Base-by-base conservation (phyloP, 2,888 invertebrate genomes). In the Heterodera filipjevi region DNA sequence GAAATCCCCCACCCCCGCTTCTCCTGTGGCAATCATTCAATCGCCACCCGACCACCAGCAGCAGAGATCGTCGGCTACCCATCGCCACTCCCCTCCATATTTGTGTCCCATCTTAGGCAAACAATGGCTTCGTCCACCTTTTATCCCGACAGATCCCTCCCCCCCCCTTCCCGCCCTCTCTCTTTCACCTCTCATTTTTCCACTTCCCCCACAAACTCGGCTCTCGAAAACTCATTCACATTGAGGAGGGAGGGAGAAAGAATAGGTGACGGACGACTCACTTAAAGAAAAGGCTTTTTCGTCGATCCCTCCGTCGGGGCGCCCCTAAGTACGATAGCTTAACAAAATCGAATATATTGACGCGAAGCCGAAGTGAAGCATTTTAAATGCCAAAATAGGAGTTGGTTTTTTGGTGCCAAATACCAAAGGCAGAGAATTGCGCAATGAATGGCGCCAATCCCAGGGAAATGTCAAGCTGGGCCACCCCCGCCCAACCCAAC, bases 221-320 rank as follows among this genome's bases (percentile, higher is more conserved):
- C 59, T 59, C 59, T 59, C 27, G 59, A 59, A 27, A 27, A 59
- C n/a, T 8, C 59, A 59, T 59, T 22, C 59, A 59, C 27, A 59
- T 53, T 19, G 19, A 32, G 73, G 12, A 3, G 53, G 53, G 32
- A n/a, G n/a, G 22, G 30, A 53, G 27, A 76, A 64, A 30, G 66
- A 85, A 82, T 81, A 80, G 86, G n/a, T 79, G 82, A 10, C 71
- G 33, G 82, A 10, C 72, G 35, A 72, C n/a, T 8, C 27, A 49
- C 59, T 35, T 22, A 44, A 46, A 72, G 32, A 71, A 71, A 71
- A 30, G 27, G 27, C 32, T 59, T n/a, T 27, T 59, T 10, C 27
- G 59, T 27, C 53, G 22, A 22, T 53, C 53, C 19, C 59, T 59
- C 8, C 59, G 59, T 49, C 49, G 19, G 49, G 3, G 49, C 49